A percentile compares a stretch with the other conserved stretches of the same genome.
phyloP scores from a whole-genome alignment of 2,888 invertebrate species.

The Empis livida region DNA sequence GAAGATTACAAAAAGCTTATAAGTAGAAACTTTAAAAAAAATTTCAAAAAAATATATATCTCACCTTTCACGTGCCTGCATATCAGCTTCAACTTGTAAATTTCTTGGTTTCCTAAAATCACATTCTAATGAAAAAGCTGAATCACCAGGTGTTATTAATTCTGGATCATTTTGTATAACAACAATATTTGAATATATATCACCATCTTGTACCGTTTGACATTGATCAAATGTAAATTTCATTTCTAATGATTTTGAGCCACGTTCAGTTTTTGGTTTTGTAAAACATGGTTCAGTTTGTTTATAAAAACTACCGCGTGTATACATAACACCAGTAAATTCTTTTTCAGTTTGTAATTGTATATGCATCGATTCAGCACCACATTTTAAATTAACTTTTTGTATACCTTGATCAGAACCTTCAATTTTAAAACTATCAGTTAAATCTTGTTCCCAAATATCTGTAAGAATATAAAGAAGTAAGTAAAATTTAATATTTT shows the following conservation, averaged over 20 bases:
- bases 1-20: background rate
- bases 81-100: conserved; percentile 40
- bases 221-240: conserved; percentile 44
- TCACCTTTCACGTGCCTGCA: conserved; percentile 37
- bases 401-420: conserved; percentile 43
- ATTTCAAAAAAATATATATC: background rate
- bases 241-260: conserved; percentile 39
- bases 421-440: conserved; percentile 44
- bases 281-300: conserved; percentile 44
- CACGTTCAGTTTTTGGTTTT: conserved; percentile 35
- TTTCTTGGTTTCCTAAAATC: conserved; percentile 45
- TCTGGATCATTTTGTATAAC: conserved; percentile 54
- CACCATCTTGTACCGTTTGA: conserved; percentile 41
- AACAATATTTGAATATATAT: conserved; percentile 46
- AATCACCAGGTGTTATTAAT: conserved; percentile 49
- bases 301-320: conserved; percentile 45
- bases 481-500: no score
- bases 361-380: conserved; percentile 43
- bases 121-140: conserved; percentile 51
- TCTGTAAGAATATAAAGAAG: conserved; percentile 17
- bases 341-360: conserved; percentile 41
- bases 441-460: conserved; percentile 39
- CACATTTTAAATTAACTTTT: conserved; percentile 43
- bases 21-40: background rate
- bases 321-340: conserved; percentile 49